Evolutionary conservation across 2,888 invertebrate species (phyloP).

Genomic region (Notodonta dromedarius): DNA sequence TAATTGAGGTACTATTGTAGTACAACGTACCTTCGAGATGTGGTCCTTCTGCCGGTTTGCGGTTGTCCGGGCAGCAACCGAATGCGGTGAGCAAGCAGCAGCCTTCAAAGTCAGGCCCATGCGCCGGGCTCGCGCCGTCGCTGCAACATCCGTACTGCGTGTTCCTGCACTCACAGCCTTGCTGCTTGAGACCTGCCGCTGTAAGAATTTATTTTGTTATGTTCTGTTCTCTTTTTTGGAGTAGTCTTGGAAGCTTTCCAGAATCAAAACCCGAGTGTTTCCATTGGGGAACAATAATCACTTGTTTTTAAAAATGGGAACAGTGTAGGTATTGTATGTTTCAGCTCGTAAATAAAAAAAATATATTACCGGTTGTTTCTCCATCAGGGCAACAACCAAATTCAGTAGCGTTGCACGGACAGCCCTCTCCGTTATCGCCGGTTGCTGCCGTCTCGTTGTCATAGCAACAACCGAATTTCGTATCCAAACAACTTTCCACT

Average conservation of each 20-base stretch:
- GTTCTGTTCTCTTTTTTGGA: too few relatives aligned
- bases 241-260: too few relatives aligned
- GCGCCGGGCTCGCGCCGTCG: conserved; percentile 92
- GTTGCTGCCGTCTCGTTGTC: conserved; percentile 86
- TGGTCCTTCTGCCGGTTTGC: conserved; percentile 91
- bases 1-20: too few relatives aligned
- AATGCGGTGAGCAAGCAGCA: conserved; percentile 89
- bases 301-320: too few relatives aligned
- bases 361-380: conserved; percentile 81
- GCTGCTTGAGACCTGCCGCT: conserved; percentile 87
- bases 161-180: conserved; percentile 91
- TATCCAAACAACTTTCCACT: conserved; percentile 73
- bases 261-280: too few relatives aligned
- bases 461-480: conserved; percentile 90
- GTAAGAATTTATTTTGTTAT: conserved; percentile 10
- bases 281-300: too few relatives aligned
- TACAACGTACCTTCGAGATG: conserved; percentile 84
- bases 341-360: too few relatives aligned
- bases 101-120: conserved; percentile 92
- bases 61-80: conserved; percentile 97
- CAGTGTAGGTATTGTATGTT: too few relatives aligned
- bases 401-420: conserved; percentile 84
- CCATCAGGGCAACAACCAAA: conserved; percentile 91
- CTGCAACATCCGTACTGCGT: conserved; percentile 94
- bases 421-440: conserved; percentile 87